Conservation (phyloP, 2,113 vertebrate species). For the Pogona vitticeps region DNA sequence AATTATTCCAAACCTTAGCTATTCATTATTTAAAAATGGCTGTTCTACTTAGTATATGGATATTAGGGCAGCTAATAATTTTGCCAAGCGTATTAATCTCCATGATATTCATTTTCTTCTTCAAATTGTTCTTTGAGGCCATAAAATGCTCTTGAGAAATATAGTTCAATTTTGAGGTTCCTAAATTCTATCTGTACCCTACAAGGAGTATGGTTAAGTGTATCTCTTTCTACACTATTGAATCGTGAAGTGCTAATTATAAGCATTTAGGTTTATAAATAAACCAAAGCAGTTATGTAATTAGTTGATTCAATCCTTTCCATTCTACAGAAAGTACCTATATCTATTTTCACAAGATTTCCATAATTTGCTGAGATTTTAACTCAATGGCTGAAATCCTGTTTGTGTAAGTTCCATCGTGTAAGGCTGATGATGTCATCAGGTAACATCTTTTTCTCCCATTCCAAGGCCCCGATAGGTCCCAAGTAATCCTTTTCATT, state of each 20-base stretch:
- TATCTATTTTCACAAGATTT: not conserved
- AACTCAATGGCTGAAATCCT: not conserved
- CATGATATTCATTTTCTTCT: not conserved
- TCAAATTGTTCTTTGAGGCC: not conserved
- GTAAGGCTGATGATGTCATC: too few relatives aligned
- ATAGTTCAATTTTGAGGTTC: not conserved
- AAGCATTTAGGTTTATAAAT: not conserved
- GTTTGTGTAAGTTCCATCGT: too few relatives aligned
- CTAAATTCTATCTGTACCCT: not conserved
- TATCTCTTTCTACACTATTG: not conserved
- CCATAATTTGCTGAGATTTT: not conserved
- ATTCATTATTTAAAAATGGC: slow-evolving; percentile 35
- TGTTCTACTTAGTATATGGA: slow-evolving; percentile 6
- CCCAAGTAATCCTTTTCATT: too few relatives aligned
- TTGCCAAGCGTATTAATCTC: not conserved
- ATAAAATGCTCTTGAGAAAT: not conserved
- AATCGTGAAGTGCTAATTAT: not conserved
- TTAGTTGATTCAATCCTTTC: not conserved
- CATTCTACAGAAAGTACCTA: not conserved
- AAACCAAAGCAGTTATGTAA: not conserved
- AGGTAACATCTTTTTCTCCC: too few relatives aligned
- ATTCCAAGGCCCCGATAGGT: too few relatives aligned
- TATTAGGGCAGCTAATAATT: not conserved
- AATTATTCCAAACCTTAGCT: slow-evolving; percentile 29
- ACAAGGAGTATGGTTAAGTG: not conserved